Percentiles rank a stretch among this genome's conserved stretches.
Evolutionary conservation across 2,113 vertebrate genomes (phyloP).

Genomic region (Numida meleagris): DNA sequence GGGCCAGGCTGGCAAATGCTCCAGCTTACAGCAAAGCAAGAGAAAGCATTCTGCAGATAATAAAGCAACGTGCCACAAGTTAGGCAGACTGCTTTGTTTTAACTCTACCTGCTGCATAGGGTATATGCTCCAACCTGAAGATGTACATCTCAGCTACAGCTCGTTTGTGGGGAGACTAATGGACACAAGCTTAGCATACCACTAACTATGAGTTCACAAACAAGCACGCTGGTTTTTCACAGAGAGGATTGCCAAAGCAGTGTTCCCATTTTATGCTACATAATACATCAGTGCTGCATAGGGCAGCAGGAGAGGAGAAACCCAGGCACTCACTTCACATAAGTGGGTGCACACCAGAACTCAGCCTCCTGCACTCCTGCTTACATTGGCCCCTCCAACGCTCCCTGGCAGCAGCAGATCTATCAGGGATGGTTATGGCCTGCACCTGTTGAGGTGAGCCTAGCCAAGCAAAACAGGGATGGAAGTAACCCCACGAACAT

Average conservation of each 20-base stretch:
- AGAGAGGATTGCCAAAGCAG: neutral
- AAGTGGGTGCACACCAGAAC: neutral
- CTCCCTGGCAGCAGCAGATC: accelerated
- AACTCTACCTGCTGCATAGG: slow-evolving; percentile 18
- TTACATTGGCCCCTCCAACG: neutral
- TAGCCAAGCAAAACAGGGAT: neutral
- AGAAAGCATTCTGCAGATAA: neutral
- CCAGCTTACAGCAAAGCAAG: slow-evolving; percentile 14
- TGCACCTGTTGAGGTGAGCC: neutral
- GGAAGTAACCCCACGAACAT: neutral
- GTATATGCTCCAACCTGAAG: too few species aligned
- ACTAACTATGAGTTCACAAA: neutral
- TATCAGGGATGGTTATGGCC: neutral
- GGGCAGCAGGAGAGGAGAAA: neutral
- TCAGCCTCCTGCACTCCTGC: neutral
- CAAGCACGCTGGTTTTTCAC: neutral
- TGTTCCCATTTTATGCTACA: accelerated
- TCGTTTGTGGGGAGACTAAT: neutral
- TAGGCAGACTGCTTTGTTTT: neutral
- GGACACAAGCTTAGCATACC: accelerated
- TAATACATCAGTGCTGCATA: neutral
- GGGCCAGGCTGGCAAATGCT: slow-evolving; percentile 18
- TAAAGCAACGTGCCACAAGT: neutral
- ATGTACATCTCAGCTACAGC: neutral
- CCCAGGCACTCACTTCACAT: neutral